A percentile compares a stretch with the other conserved stretches of the same genome.
These are phyloP conservation scores for Macrosoma leucophasiata DNA, from an alignment of 2,888 invertebrate species.

Conservation along the genomic window DNA sequence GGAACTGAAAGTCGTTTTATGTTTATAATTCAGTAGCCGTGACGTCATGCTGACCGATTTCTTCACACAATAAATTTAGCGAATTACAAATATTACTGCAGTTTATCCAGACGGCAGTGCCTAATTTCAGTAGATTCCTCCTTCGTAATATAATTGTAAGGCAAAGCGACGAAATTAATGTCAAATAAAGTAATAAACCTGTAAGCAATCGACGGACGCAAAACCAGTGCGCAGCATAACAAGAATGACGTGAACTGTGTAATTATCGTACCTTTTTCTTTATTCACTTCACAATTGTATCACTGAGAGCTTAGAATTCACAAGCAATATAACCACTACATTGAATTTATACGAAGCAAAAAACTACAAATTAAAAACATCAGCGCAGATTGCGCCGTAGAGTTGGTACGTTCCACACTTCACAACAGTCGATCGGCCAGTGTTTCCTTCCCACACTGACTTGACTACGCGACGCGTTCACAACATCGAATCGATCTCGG, in stretches of 20 bases:
- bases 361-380: slow-evolving; percentile 40
- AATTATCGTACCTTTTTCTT: slow-evolving; percentile 63
- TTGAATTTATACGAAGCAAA: too few relatives aligned
- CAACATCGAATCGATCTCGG: slow-evolving; percentile 56
- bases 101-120: slow-evolving; percentile 9
- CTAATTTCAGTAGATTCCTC: slow-evolving; percentile 7
- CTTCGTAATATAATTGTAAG: slow-evolving; percentile 16
- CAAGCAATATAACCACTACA: too few relatives aligned
- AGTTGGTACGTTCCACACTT: slow-evolving; percentile 51
- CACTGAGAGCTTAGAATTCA: too few relatives aligned
- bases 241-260: slow-evolving; percentile 51
- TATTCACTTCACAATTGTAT: too few relatives aligned
- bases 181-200: slow-evolving; percentile 10
- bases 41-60: slow-evolving; percentile 68
- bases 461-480: slow-evolving; percentile 38
- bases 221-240: slow-evolving; percentile 44
- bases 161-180: slow-evolving; percentile 16
- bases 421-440: slow-evolving; percentile 52
- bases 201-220: slow-evolving; percentile 33
- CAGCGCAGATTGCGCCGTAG: slow-evolving; percentile 44
- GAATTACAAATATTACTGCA: slow-evolving; percentile 32
- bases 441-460: too few relatives aligned
- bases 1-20: slow-evolving; percentile 58
- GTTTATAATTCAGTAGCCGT: slow-evolving; percentile 66
- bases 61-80: slow-evolving; percentile 39